Evolutionary conservation across 1,140 invertebrate genomes (phyloP), one percentile per base, ranked within the genome.

Genomic region (Lucilia sericata): DNA sequence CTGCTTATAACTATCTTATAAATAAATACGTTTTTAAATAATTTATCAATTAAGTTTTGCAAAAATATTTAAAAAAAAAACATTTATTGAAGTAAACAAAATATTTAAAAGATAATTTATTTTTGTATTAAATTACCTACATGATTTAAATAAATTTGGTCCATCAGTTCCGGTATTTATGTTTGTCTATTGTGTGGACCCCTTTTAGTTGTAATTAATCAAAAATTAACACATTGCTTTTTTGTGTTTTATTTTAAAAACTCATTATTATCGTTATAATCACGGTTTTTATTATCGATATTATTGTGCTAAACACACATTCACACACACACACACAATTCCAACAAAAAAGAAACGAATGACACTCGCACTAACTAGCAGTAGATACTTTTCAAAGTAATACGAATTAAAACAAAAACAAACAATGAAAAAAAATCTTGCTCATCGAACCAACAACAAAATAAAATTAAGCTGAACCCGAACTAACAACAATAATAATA

Each of bases 191-290:
- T 60, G 2, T n/a, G 13, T 60, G 14, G 8, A 13, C 55, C 14
- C n/a, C n/a, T 60, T 17, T 7, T 60, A 60, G n/a, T 17, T n/a
- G 19, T 70, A 70, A 70, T 70, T 19, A 70, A 70, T 70, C 9
- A 70, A 70, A 70, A 70, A 21, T 70, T 70, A 70, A 70, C 65
- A 70, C 65, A 70, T 70, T 70, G 65, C 25, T 42, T 42, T 42
- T 42, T 42, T 30, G 25, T 30, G 25, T 30, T 70, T 70, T 21
- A 70, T 10, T 21, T 70, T 21, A 25, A 19, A 70, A 70, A 70
- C 2, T 19, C 21, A 70, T 70, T 70, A 60, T n/a, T n/a, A 70
- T 70, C n/a, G 7, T 70, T 21, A 70, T 70, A 70, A 70, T 21
- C 19, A 70, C 65, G 17, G 65, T 70, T 21, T 25, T n/a, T 30